Evolutionary conservation across 2,888 invertebrate genomes (phyloP).

Genomic region (Pantelozetes paolii): DNA sequence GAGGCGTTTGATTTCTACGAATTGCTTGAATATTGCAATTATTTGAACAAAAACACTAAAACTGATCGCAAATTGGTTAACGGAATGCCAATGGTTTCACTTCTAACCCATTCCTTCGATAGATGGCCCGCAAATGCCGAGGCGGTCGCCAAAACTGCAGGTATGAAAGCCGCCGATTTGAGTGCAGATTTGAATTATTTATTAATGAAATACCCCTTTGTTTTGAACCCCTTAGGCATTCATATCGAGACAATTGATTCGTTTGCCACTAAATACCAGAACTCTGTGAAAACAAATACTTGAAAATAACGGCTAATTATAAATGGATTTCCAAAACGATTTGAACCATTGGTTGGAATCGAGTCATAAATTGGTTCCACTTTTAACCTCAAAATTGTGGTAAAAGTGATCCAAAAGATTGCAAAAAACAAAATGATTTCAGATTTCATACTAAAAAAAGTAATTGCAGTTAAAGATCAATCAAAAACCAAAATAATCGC

Average conservation of each 20-base stretch:
- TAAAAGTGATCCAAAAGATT: constrained; percentile 20
- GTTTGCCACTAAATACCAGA: constrained; percentile 22
- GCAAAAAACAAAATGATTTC: not conserved
- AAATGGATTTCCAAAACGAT: not conserved
- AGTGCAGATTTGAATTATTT: too few species aligned
- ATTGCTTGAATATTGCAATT: constrained; percentile 77
- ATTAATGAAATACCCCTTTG: not conserved
- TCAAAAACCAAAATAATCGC: not conserved
- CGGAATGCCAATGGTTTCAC: constrained; percentile 62
- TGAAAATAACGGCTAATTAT: not conserved
- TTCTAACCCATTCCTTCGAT: constrained; percentile 63
- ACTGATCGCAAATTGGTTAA: constrained; percentile 53
- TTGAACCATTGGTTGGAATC: not conserved
- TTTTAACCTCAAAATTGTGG: not conserved
- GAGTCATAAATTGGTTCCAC: constrained; percentile 5
- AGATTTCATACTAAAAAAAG: not conserved
- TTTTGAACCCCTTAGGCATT: constrained; percentile 1
- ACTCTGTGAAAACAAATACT: not conserved
- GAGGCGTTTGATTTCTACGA: constrained; percentile 70
- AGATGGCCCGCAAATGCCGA: constrained; percentile 45
- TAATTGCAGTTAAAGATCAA: constrained; percentile 25
- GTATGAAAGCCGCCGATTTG: constrained; percentile 39
- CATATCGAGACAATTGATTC: constrained; percentile 36
- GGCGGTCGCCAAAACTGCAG: constrained; percentile 44
- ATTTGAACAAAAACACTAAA: constrained; percentile 55